Evolutionary conservation across 2,113 vertebrate genomes (phyloP).

Genomic region (Rhadina sibilatrix): DNA sequence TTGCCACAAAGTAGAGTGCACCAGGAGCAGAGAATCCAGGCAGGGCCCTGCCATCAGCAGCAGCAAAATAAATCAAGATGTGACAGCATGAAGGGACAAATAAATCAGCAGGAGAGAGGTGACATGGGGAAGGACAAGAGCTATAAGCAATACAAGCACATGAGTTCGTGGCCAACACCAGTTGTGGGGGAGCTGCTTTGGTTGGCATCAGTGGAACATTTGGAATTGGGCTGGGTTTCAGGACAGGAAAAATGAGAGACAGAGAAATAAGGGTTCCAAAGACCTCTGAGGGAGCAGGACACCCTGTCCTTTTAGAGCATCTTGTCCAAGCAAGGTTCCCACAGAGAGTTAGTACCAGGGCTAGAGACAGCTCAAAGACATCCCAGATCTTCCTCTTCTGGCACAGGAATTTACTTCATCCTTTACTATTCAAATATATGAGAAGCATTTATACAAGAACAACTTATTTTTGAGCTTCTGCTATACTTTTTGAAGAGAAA

Average conservation of each 20-base stretch:
- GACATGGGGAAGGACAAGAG: background rate
- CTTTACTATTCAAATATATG: background rate
- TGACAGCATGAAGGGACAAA: background rate
- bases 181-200: background rate
- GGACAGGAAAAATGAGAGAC: background rate
- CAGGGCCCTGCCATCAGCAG: background rate
- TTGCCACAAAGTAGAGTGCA: background rate
- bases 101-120: background rate
- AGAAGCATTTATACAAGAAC: background rate
- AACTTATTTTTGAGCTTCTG: background rate
- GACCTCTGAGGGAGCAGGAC: fast-evolving
- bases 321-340: background rate
- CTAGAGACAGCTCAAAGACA: background rate
- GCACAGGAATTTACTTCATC: background rate
- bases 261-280: background rate
- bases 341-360: background rate
- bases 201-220: background rate
- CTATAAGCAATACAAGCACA: background rate
- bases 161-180: fast-evolving
- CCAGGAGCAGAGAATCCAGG: background rate
- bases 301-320: background rate
- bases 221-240: background rate
- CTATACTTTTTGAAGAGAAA: background rate
- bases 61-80: slow-evolving; percentile 1
- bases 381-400: background rate